phyloP scores from a whole-genome alignment of 2,113 vertebrate genomes.

The Mola mola region DNA sequence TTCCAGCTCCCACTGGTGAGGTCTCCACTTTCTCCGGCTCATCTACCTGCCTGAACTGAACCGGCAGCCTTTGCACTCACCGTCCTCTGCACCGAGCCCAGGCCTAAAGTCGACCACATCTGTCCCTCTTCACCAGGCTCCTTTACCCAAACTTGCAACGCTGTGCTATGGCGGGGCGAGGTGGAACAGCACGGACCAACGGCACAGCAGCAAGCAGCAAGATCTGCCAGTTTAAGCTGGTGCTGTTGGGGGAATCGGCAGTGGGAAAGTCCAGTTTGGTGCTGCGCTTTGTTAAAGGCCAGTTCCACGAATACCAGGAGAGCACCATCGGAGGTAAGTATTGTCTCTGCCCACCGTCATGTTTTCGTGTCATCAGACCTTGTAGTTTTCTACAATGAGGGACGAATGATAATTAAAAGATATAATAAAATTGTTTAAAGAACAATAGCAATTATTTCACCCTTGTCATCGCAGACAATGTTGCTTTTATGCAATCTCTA shows the following conservation, averaged over 20 bases:
- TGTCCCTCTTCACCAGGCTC: slow-evolving; percentile 34
- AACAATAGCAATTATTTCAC: too few relatives aligned
- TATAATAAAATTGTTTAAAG: too few relatives aligned
- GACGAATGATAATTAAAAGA: too few relatives aligned
- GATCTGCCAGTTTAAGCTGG: slow-evolving; percentile 98
- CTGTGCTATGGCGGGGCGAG: slow-evolving; percentile 91
- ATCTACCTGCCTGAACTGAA: slow-evolving; percentile 43
- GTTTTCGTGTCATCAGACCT: too few relatives aligned
- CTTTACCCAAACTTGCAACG: slow-evolving; percentile 30
- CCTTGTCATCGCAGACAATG: too few relatives aligned
- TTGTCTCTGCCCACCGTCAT: too few relatives aligned
- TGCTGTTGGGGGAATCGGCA: slow-evolving; percentile 93
- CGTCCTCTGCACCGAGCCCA: slow-evolving; percentile 5
- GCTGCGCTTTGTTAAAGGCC: slow-evolving; percentile 98
- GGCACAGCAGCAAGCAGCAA: slow-evolving; percentile 93
- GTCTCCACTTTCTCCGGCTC: slow-evolving; percentile 54
- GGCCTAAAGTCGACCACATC: not conserved
- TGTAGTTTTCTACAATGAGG: too few relatives aligned
- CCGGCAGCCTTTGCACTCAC: not conserved
- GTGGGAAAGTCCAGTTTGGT: slow-evolving; percentile 98
- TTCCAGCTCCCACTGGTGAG: slow-evolving; percentile 69
- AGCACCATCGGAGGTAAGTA: slow-evolving; percentile 99
- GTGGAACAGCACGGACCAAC: slow-evolving; percentile 92
- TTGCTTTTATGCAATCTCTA: too few relatives aligned
- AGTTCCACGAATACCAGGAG: slow-evolving; percentile 99